Base-by-base conservation (phyloP, 2,797 vertebrate genomes). In the Chaetodon trifasciatus region DNA sequence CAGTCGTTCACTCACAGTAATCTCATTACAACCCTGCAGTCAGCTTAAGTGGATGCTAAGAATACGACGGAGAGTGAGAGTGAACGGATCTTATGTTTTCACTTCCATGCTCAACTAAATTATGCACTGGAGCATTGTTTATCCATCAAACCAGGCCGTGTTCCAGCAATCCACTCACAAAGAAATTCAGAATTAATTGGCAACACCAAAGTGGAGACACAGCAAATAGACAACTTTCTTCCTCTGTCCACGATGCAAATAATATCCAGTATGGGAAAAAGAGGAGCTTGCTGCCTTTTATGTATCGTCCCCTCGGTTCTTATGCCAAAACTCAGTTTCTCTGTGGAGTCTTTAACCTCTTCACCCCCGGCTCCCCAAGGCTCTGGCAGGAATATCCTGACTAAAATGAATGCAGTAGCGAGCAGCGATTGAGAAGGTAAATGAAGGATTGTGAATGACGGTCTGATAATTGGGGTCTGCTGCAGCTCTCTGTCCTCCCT, bases 181-280 rank as follows among this genome's bases (percentile, higher is more conserved):
- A 93, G 90, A 92, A 86, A 89, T 90, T 86, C 86, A 69, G 74
- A 88, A 90, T 93, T 94, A 95, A 95, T 94, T 95, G 95, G 91
- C 92, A 91, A 84, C 88, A 90, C 83, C 81, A 88, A 91, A 91
- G 85, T 73, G 84, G 71, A 90, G 83, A 81, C 88, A 76, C 66
- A 61, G 84, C 76, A 89, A 90, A 85, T 75, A 75, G 85, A 86
- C 79, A 90, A 88, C 82, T 81, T 87, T 91, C 79, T 86, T 82
- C 79, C 78, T 88, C 79, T 62, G 81, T 79, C 90, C 87, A 58
- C 44, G 65, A 90, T 90, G 87, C 82, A 87, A 84, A 92, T 86
- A 85, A 74, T 63, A 74, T 82, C 71, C 82, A 78, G 70, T 28
- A 19, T 16, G 46, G 40, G 8, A 53, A 74, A 79, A 64, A 79